Conservation (phyloP, 2,888 invertebrate species). For the Leptarthrus brevirostris region DNA sequence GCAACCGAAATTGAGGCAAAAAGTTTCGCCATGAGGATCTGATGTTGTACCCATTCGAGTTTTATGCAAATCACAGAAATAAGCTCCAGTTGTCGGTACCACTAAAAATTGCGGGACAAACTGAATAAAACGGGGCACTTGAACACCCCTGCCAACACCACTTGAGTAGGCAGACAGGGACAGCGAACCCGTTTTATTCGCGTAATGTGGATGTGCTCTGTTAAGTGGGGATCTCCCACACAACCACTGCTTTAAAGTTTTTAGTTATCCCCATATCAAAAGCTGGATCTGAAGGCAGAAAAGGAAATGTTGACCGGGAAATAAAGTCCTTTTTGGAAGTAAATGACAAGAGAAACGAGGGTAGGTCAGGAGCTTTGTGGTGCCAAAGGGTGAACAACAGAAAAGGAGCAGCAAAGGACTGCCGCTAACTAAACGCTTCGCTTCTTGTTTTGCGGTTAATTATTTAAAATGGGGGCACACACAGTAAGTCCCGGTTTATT, state of each 20-base stretch:
- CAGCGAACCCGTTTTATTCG: neutral
- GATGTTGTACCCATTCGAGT: slow-evolving; percentile 27
- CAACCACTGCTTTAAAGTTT: neutral
- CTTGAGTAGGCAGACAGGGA: neutral
- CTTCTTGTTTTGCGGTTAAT: slow-evolving; percentile 50
- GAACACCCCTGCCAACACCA: neutral
- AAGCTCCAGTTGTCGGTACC: slow-evolving; percentile 47
- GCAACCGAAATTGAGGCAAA: slow-evolving; percentile 22
- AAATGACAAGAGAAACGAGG: slow-evolving; percentile 38
- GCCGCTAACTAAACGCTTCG: slow-evolving; percentile 46
- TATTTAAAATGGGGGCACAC: slow-evolving; percentile 45
- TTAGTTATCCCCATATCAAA: neutral
- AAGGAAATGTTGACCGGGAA: slow-evolving; percentile 49
- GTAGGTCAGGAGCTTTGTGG: neutral
- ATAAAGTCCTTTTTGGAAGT: slow-evolving; percentile 50
- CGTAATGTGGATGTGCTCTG: neutral
- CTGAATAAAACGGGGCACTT: slow-evolving; percentile 9
- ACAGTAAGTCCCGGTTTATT: no score
- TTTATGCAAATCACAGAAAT: slow-evolving; percentile 52
- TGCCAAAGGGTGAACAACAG: slow-evolving; percentile 4
- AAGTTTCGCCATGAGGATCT: slow-evolving; percentile 1
- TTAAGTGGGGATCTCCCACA: neutral
- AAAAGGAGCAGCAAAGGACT: slow-evolving; percentile 35
- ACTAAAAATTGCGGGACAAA: slow-evolving; percentile 37
- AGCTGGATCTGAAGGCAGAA: slow-evolving; percentile 10